Evolutionary conservation across 2,888 invertebrate genomes (phyloP).

Genomic region (Monopis laevigella): DNA sequence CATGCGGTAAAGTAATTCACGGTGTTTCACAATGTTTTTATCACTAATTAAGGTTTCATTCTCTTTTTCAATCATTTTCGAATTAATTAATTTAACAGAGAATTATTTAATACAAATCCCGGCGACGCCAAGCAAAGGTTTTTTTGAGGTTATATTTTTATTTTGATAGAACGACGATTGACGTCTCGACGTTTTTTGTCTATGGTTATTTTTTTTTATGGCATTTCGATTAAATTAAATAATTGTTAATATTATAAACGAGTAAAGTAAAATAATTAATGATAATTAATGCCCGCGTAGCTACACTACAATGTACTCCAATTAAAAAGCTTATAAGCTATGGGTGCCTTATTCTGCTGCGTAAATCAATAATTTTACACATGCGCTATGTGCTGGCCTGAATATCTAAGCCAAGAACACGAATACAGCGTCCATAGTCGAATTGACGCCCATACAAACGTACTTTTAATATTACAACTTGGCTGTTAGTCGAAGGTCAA

Average conservation of each 20-base stretch:
- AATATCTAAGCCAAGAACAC: no score
- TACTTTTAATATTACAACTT: no score
- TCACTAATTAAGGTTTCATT: conserved; percentile 64
- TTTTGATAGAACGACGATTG: conserved; percentile 11
- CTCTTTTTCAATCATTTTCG: conserved; percentile 43
- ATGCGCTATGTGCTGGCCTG: no score
- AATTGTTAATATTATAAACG: background rate
- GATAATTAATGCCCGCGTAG: no score
- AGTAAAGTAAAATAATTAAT: background rate
- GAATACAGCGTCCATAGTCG: no score
- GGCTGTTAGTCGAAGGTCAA: no score
- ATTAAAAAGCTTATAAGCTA: no score
- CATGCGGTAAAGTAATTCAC: conserved; percentile 88
- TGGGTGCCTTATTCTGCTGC: no score
- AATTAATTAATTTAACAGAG: conserved; percentile 12
- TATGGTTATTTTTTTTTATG: conserved; percentile 11
- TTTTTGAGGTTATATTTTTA: background rate
- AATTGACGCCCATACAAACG: no score
- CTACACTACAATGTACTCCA: no score
- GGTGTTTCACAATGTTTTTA: conserved; percentile 84
- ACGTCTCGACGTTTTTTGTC: conserved; percentile 13
- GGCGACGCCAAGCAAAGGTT: background rate
- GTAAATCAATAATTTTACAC: no score
- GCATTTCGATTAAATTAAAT: background rate
- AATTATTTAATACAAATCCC: background rate